Evolutionary conservation across 1,140 invertebrate genomes (phyloP), one percentile per base, ranked within the genome.

Genomic region (Ctenoplectra terminalis): DNA sequence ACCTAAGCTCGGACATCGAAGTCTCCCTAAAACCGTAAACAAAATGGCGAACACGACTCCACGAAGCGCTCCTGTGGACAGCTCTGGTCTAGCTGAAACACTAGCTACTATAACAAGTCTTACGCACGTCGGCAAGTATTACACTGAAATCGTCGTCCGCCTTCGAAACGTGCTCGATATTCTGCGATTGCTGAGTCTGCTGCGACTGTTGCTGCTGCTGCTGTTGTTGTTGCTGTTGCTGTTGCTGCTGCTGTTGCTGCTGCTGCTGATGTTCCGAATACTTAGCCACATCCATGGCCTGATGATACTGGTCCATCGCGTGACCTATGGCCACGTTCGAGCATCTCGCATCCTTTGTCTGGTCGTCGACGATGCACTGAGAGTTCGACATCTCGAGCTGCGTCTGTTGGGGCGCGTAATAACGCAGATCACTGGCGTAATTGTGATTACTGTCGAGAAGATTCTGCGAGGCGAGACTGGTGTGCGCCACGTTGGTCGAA

Each of bases 51-150:
- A 43, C 9, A 66, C 2, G 6, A 43, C 15, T 46, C 2, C 7
- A 20, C 37, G 15, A 5, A 15, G 17, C 20, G 5, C 17, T 46
- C 40, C 64, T 46, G 13, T 15, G 37, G 26, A 67, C 64, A 46
- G 40, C 26, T 46, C 64, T 29, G 26, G 9, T 67, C 40, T 67
- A 67, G 40, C 15, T 20, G 37, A 84, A 83, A 79, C 79, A 92
- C 92, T 93, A 97, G 94, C 96, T 97, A 94, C 97, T 97, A 93
- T 97, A 98, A 92, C 97, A 97, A 37, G 97, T 97, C 91, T 98
- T 97, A 77, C 97, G 95, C 54, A 97, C 97, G 81, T 97, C 97
- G 4, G 97, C 97, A 56, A 98, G 92, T 87, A 98, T 97, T 82
- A 97, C 97, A 93, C 97, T 97, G 93, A 97, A 97, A 90, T 98